Base-by-base conservation (phyloP, 2,888 invertebrate genomes). In the Uloborus plumipes region DNA sequence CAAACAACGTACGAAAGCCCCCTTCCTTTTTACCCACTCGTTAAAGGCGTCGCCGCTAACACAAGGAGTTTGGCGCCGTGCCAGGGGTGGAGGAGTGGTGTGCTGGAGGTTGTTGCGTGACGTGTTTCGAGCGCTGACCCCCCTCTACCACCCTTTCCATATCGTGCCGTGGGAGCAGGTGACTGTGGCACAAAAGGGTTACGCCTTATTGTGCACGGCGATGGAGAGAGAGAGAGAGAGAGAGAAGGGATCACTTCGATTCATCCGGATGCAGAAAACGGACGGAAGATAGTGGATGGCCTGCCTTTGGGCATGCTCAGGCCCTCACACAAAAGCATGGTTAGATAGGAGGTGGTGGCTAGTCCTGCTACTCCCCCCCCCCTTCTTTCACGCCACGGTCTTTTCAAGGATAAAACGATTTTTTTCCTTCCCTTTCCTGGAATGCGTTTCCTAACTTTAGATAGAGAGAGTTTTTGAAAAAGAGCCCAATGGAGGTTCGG, bases 161-260 rank as follows among this genome's bases (percentile, higher is more conserved):
- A 55, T 66, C 66, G 59, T 73, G 55, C 69, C 74, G 74, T 58
- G 74, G 80, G 80, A 81, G 80, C 80, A 81, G 80, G 80, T 81
- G 80, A 81, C 80, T 81, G 58, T 74, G 74, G 74, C 80, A 81
- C 80, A 81, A 81, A 81, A 81, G 80, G 80, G 80, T 81, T 81
- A 81, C 80, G 80, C 80, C 80, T 81, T 74, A 81, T 81, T 81
- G 80, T 81, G 80, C 70, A 65, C 74, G 26, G 78, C 59, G 72
- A 55, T n/a, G 64, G 53, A 31, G 50, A 50, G 69, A 64, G 49
- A 13, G 55, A 59, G 49, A 16, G 15, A 55, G 9, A 55, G 53
- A n/a, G 69, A 55, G 7, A 22, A 15, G 67, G 66, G 66, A 65
- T 67, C 66, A 59, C 49, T 72, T 66, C 67, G 73, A 73, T 80